Conservation (phyloP, 2,113 vertebrate genomes). For the Rousettus leschenaultii region DNA sequence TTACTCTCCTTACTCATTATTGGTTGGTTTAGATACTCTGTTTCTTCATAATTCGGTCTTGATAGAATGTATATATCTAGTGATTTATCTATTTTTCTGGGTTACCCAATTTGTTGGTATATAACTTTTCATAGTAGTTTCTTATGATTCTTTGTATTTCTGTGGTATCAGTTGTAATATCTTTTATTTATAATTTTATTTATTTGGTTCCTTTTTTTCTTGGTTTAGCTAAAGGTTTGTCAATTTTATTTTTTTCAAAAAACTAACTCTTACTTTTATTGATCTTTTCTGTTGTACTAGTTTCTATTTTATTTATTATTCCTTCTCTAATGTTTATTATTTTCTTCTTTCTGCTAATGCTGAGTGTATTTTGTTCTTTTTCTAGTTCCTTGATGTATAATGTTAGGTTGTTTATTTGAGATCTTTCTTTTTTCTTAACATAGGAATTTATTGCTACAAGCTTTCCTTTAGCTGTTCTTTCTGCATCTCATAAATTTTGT, state of each 20-base stretch:
- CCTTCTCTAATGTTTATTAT: background rate
- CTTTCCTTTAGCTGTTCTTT: background rate
- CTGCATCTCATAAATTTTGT: background rate
- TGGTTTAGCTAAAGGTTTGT: background rate
- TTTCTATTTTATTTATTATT: background rate
- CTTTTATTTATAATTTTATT: constrained; percentile 27
- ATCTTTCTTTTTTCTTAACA: background rate
- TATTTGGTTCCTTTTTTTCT: background rate
- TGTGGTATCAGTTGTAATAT: background rate
- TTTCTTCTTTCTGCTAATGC: background rate
- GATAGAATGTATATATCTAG: background rate
- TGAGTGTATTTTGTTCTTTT: background rate
- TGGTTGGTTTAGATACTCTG: background rate
- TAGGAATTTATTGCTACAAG: background rate
- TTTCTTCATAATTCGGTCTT: background rate
- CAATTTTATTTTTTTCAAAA: background rate
- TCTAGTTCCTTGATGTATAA: background rate
- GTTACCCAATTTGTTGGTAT: background rate
- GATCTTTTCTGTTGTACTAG: background rate
- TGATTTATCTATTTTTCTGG: background rate
- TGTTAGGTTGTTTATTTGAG: background rate
- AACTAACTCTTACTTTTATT: background rate
- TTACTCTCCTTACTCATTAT: background rate
- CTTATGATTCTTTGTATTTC: background rate
- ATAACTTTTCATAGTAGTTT: background rate